A percentile compares a stretch with the other conserved stretches of the same genome.
phyloP scores from a whole-genome alignment of 2,888 invertebrate species.

The Platerodrilus igneus region DNA sequence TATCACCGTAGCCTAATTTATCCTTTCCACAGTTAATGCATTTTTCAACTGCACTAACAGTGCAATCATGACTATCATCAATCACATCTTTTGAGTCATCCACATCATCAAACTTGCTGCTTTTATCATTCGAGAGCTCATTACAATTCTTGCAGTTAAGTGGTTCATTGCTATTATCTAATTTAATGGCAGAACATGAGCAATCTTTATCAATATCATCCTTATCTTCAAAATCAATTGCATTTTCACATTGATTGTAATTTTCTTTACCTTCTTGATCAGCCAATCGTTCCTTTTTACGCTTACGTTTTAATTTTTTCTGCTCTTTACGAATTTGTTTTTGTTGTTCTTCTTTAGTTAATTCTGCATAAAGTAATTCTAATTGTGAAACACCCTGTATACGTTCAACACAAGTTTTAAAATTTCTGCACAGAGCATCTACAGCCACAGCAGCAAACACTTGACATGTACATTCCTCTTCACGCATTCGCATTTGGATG shows the following conservation, averaged over 20 bases:
- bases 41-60: constrained; percentile 10
- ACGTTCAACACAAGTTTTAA: constrained; percentile 84
- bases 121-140: constrained; percentile 20
- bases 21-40: constrained; percentile 10
- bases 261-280: constrained; percentile 45
- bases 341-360: constrained; percentile 79
- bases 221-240: constrained; percentile 42
- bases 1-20: constrained; percentile 24
- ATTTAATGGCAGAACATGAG: constrained; percentile 23
- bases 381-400: constrained; percentile 80
- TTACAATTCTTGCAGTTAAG: constrained; percentile 32
- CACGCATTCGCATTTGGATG: constrained; percentile 78
- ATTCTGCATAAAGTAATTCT: constrained; percentile 81
- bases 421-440: constrained; percentile 82
- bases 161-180: constrained; percentile 33
- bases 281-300: constrained; percentile 65
- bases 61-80: constrained; percentile 8
- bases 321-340: constrained; percentile 83
- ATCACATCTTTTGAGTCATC: constrained; percentile 14
- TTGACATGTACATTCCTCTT: constrained; percentile 92
- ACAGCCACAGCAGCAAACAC: constrained; percentile 85
- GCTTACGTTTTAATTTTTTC: constrained; percentile 73
- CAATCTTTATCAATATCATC: constrained; percentile 37
- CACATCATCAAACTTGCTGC: constrained; percentile 8
- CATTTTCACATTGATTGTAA: constrained; percentile 23